phyloP scores from a whole-genome alignment of 2,797 vertebrate genomes.

The Eulemur coronatus region DNA sequence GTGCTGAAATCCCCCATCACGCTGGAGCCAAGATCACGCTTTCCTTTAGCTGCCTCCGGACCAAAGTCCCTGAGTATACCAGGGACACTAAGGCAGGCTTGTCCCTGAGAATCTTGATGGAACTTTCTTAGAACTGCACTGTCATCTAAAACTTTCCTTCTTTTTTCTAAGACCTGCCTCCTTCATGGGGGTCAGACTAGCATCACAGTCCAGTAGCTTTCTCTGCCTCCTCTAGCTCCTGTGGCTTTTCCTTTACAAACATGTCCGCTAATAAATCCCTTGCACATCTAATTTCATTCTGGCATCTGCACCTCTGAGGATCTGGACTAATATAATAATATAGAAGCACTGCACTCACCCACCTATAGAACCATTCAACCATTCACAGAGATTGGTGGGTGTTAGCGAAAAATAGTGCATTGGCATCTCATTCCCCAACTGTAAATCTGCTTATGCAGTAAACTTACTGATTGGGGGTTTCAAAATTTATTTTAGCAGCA shows the following conservation, averaged over 20 bases:
- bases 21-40: background rate
- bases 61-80: background rate
- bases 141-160: background rate
- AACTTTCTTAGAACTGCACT: background rate
- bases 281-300: background rate
- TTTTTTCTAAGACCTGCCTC: background rate
- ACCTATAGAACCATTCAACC: background rate
- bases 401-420: background rate
- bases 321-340: background rate
- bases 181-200: background rate
- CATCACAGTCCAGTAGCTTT: background rate
- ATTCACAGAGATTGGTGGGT: background rate
- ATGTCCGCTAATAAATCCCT: background rate
- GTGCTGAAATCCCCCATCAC: background rate
- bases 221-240: background rate
- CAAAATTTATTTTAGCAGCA: background rate
- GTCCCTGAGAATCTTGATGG: background rate
- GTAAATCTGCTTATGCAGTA: background rate
- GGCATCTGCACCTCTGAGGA: background rate
- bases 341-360: background rate
- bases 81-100: background rate
- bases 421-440: background rate
- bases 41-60: background rate
- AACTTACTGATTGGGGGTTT: background rate
- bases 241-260: background rate